phyloP scores from a whole-genome alignment of 92 coral and sea anemone species.

The Nematostella vectensis region DNA sequence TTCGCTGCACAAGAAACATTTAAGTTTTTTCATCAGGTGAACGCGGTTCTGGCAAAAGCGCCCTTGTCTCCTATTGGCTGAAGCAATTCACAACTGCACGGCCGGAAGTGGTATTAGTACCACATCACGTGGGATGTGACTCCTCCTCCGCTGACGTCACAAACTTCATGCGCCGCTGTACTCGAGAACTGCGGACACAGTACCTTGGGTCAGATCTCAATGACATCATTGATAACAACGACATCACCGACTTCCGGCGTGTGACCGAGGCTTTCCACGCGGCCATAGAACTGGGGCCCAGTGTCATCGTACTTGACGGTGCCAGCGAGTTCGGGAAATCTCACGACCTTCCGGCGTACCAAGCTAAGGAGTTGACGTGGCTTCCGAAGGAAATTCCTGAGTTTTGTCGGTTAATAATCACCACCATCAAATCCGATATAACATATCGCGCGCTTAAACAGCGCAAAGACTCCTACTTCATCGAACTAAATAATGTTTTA shows the following conservation, averaged over 20 bases:
- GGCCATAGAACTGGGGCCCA: slow-evolving; percentile 71
- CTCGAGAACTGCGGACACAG: slow-evolving; percentile 75
- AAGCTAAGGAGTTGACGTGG: slow-evolving; percentile 86
- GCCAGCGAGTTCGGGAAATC: slow-evolving; percentile 68
- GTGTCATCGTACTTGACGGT: slow-evolving; percentile 82
- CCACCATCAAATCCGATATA: slow-evolving; percentile 77
- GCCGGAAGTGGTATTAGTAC: slow-evolving; percentile 60
- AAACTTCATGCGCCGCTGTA: slow-evolving; percentile 92
- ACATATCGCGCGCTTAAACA: slow-evolving; percentile 57
- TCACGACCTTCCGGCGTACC: slow-evolving; percentile 55
- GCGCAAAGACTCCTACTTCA: slow-evolving; percentile 67
- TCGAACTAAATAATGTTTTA: slow-evolving; percentile 54
- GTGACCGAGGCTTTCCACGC: slow-evolving; percentile 85
- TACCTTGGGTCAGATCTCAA: slow-evolving; percentile 52
- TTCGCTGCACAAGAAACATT: too few species aligned
- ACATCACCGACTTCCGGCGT: slow-evolving; percentile 54
- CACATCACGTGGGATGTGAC: slow-evolving; percentile 86
- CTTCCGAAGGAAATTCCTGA: slow-evolving; percentile 61
- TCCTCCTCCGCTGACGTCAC: slow-evolving; percentile 68
- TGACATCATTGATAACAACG: slow-evolving; percentile 41
- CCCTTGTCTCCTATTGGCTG: slow-evolving; percentile 78
- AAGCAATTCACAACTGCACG: slow-evolving; percentile 47
- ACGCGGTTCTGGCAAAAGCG: slow-evolving; percentile 83
- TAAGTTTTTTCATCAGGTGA: slow-evolving; percentile 83
- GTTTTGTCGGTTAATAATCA: slow-evolving; percentile 71